Base-by-base conservation (phyloP, 2,113 vertebrate genomes). In the Cromileptes altivelis region DNA sequence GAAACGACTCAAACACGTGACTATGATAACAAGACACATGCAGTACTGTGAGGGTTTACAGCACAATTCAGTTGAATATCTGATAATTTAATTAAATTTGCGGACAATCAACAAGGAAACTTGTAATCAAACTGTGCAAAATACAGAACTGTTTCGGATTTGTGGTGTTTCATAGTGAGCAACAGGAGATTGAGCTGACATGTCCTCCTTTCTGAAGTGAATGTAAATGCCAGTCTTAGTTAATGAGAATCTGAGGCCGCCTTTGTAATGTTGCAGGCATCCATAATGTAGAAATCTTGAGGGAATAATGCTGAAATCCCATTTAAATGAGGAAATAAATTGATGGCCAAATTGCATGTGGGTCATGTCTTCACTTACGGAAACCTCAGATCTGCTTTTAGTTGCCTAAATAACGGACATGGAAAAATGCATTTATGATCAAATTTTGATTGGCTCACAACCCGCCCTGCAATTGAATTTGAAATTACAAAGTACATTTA, bases 271-370 rank as follows among this genome's bases (percentile, higher is more conserved):
- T 85, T 91, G 84, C 88, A 87, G 70, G 81, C 86, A 87, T 92
- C 87, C 69, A 84, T 86, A 91, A 88, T 83, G 55, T 87, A 30
- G 73, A 86, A 92, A 88, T 92, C 93, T 86, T 81, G 76, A 65
- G 93, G 93, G 94, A 94, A 94, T 94, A 86, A 86, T 87, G 70
- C 83, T 87, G 81, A 92, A 93, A 94, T 94, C 91, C 86, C 79
- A 85, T 82, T 90, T 92, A 90, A 94, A 95, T 93, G 89, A 93
- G 88, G 92, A 94, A 94, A 95, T 92, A 92, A 93, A 94, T 94
- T 94, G 93, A 91, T 85, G 85, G 80, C 84, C 72, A 87, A 75
- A 91, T 91, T 91, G 81, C 90, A 94, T 94, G 84, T 94, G 93
- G 94, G 93, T 94, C 93, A 92, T 67, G 81, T 84, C 78, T 91